A percentile compares a stretch with the other conserved stretches of the same genome.
Conservation (phyloP, 1,140 invertebrate species). For the Lepidostoma basale region DNA sequence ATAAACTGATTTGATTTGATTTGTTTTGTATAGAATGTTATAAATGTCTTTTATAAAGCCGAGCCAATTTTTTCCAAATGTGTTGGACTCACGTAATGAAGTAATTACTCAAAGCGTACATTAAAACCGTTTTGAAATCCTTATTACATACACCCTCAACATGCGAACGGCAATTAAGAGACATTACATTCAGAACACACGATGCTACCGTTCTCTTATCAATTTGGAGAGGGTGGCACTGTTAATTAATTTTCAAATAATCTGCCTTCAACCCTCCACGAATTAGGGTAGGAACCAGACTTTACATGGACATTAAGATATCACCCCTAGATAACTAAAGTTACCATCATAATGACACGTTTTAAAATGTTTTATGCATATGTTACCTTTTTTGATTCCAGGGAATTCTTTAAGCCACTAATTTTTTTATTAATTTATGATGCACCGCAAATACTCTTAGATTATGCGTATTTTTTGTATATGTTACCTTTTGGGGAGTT, state of each 20-base stretch:
- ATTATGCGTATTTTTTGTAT: no score
- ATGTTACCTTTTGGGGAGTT: no score
- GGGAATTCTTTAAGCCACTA: no score
- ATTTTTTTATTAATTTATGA: no score
- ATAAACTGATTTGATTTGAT: no score
- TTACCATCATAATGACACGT: not conserved
- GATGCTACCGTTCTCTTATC: not conserved
- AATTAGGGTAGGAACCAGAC: not conserved
- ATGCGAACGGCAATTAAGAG: not conserved
- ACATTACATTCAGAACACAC: constrained; percentile 10
- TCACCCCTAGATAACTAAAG: not conserved
- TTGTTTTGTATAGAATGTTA: no score
- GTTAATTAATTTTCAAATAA: constrained; percentile 19
- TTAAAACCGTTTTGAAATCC: no score
- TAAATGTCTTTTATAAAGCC: no score
- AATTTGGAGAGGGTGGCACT: not conserved
- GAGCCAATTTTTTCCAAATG: no score
- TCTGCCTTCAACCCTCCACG: not conserved
- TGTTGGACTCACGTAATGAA: not conserved
- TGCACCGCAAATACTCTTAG: no score
- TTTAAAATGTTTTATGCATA: no score
- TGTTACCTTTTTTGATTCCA: no score
- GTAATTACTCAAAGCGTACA: not conserved
- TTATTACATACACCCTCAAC: not conserved
- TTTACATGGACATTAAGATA: not conserved